A percentile compares a stretch with the other conserved stretches of the same genome.
Conservation (phyloP, 2,797 vertebrate genomes). For the Megaceryle alcyon region DNA sequence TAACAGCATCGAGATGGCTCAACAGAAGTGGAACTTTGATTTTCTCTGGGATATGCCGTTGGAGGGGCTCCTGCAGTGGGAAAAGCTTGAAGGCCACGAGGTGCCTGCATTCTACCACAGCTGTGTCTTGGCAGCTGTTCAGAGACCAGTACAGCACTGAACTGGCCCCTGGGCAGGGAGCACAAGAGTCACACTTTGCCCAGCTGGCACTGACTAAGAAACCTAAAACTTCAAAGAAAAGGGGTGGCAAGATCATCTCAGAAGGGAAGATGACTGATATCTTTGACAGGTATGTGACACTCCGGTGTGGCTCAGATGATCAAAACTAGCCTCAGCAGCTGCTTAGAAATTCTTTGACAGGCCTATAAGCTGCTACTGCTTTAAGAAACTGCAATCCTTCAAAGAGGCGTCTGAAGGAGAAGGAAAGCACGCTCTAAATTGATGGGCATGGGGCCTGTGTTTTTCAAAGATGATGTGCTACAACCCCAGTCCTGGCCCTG, state of each 20-base stretch:
- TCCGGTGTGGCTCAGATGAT: background rate
- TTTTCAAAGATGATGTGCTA: background rate
- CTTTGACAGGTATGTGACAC: slow-evolving; percentile 81
- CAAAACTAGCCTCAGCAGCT: background rate
- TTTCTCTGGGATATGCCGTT: slow-evolving; percentile 73
- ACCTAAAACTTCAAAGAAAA: background rate
- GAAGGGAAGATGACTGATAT: slow-evolving; percentile 79
- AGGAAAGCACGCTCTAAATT: background rate
- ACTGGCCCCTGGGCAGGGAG: background rate
- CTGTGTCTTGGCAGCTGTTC: slow-evolving; percentile 41
- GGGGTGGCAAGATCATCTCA: background rate
- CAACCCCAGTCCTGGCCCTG: background rate
- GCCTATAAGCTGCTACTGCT: background rate
- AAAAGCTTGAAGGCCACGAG: slow-evolving; percentile 75
- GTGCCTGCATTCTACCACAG: slow-evolving; percentile 82
- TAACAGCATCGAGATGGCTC: slow-evolving; percentile 74
- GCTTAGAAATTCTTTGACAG: background rate
- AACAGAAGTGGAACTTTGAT: slow-evolving; percentile 84
- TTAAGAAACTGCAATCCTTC: background rate
- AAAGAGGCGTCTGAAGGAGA: background rate
- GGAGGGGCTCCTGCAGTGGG: slow-evolving; percentile 79
- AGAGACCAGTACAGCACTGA: background rate
- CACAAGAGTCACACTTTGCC: background rate
- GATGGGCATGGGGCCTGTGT: background rate
- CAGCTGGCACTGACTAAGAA: background rate